Base-by-base conservation (phyloP, 2,888 invertebrate genomes). In the Adela reaumurella region DNA sequence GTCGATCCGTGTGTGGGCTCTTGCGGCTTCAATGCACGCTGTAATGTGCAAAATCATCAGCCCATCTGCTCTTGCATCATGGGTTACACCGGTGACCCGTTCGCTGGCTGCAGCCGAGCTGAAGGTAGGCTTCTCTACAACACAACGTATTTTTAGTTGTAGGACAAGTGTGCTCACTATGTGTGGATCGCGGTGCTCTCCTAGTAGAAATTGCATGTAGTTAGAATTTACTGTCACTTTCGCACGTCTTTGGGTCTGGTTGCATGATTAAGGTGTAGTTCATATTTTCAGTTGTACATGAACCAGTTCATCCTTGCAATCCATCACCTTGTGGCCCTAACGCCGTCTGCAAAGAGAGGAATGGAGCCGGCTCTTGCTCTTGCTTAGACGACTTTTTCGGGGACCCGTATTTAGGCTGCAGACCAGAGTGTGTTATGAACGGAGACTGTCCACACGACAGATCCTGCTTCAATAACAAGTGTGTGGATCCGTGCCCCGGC, bases 271-370 rank as follows among this genome's bases (percentile, higher is more conserved):
- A 35, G 35, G 54, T 56, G 54, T 54, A 55, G 61, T 53, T 55
- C 55, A 60, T 35, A 50, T 63, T 78, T 80, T 73, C 79, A 81
- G 79, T 63, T 64, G 61, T 73, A 74, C 86, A 85, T 62, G 74
- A 71, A 61, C 86, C 83, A 61, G 82, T 73, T 64, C 84, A 87
- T 63, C 89, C 90, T 55, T 91, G 91, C 69, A 84, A 85, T 68
- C 88, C 89, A 57, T 86, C 87, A 55, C 90, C 90, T 47, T 92
- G 91, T 67, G 92, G 91, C 55, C 77, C 88, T 50, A 92, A 91
- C 70, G 87, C 92, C 47, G 70, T 88, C 54, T 92, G 92, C 70
- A 84, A 84, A 60, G 88, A 88, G 73, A 79, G 81, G 58, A 85
- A 87, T 62, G 87, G 87, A 62, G 88, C 86, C 56, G 90, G 89